phyloP scores from a whole-genome alignment of 1,140 invertebrate genomes.

The Pogonomyrmex barbatus region DNA sequence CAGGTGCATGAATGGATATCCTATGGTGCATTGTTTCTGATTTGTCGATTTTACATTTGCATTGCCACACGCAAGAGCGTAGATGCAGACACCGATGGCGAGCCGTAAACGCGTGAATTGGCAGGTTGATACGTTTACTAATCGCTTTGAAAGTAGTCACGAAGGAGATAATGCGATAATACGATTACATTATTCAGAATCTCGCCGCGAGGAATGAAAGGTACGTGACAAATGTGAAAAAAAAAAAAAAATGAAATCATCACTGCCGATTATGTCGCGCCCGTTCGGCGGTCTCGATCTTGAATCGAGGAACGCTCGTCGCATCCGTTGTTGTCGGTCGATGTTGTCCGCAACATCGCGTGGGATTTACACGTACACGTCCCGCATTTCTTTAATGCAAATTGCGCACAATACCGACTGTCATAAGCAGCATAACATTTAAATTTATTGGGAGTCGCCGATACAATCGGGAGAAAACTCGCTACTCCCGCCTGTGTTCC shows the following conservation, averaged over 20 bases:
- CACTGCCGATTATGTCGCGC: conserved; percentile 24
- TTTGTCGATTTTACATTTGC: conserved; percentile 44
- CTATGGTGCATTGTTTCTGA: conserved; percentile 50
- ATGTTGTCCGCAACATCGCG: not conserved
- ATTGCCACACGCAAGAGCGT: conserved; percentile 2
- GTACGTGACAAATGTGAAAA: not conserved
- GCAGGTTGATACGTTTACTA: conserved; percentile 32
- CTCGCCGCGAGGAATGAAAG: not conserved
- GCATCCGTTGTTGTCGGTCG: not conserved
- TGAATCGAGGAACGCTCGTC: not conserved
- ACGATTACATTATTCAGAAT: conserved; percentile 1
- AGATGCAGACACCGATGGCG: conserved; percentile 9
- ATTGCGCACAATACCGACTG: conserved; percentile 13
- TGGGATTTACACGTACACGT: conserved; percentile 24
- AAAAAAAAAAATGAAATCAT: conserved; percentile 46
- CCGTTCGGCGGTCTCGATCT: not conserved
- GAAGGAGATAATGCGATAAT: conserved; percentile 10
- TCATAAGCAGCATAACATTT: conserved; percentile 49
- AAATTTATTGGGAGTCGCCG: conserved; percentile 37
- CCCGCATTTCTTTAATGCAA: conserved; percentile 41
- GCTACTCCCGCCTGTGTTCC: conserved; percentile 1
- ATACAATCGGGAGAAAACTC: conserved; percentile 36
- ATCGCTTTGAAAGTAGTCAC: conserved; percentile 24
- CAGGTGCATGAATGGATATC: conserved; percentile 49
- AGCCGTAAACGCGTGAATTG: not conserved